phyloP scores from a whole-genome alignment of 2,888 invertebrate species.

The Clistopyga incitator region DNA sequence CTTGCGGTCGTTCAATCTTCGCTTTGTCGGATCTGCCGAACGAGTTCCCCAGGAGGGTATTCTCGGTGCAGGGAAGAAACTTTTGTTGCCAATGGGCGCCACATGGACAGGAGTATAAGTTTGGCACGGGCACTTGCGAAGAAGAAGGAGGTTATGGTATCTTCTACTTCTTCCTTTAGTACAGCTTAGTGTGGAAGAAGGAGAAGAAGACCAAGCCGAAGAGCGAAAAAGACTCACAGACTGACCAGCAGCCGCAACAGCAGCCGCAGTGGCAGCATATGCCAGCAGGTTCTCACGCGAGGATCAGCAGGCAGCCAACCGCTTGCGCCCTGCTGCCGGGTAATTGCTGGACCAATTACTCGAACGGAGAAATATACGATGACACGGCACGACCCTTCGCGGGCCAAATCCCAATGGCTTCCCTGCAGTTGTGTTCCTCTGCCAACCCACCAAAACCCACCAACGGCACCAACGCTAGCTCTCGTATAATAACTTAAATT shows the following conservation, averaged over 20 bases:
- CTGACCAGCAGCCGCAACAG: conserved; percentile 47
- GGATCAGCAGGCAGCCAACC: conserved; percentile 31
- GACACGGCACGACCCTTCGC: conserved; percentile 64
- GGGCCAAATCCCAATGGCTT: conserved; percentile 46
- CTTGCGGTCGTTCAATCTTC: conserved; percentile 48
- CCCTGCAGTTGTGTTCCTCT: neutral
- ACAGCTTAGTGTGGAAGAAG: conserved; percentile 8
- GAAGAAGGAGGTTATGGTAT: neutral
- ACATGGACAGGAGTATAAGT: conserved; percentile 4
- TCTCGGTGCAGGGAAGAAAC: conserved; percentile 22
- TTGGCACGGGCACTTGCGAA: conserved; percentile 25
- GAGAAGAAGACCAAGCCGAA: conserved; percentile 21
- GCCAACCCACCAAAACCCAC: conserved; percentile 42
- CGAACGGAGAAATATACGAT: conserved; percentile 71
- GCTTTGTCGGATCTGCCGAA: conserved; percentile 39
- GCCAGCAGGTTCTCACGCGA: conserved; percentile 62
- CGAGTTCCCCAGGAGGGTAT: conserved; percentile 13
- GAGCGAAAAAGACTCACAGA: conserved; percentile 25
- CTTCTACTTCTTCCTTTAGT: conserved; percentile 25
- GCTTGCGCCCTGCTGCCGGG: conserved; percentile 50
- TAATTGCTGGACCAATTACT: conserved; percentile 75
- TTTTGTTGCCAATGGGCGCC: conserved; percentile 33
- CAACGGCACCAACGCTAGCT: conserved; percentile 34
- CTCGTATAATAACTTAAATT: conserved; percentile 59
- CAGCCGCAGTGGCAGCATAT: conserved; percentile 11